Conservation (phyloP, 1,140 invertebrate genomes). For the Wasmannia auropunctata region DNA sequence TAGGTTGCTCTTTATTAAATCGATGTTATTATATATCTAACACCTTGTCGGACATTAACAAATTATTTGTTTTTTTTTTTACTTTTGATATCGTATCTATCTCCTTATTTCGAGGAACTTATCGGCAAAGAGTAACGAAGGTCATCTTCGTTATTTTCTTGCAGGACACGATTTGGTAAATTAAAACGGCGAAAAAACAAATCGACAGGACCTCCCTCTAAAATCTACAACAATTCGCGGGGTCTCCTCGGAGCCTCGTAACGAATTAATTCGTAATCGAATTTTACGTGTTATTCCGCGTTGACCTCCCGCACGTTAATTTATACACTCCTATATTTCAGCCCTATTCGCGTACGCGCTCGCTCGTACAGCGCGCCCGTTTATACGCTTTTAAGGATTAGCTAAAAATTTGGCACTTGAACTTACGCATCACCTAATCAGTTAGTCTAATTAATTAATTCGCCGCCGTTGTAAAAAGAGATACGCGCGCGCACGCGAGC, state of each 20-base stretch:
- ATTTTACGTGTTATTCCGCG: conserved; percentile 1
- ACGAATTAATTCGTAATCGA: background rate
- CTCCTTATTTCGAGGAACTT: background rate
- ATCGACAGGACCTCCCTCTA: background rate
- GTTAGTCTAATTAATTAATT: conserved; percentile 73
- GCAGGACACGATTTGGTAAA: background rate
- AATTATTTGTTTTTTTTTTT: background rate
- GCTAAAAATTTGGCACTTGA: conserved; percentile 83
- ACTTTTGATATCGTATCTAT: background rate
- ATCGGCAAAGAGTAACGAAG: background rate
- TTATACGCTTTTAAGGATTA: conserved; percentile 75
- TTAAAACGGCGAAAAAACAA: background rate
- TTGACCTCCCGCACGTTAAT: conserved; percentile 44
- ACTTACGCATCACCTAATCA: conserved; percentile 77
- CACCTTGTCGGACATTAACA: background rate
- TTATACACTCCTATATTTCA: conserved; percentile 54
- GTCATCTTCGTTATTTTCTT: background rate
- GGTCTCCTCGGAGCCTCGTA: background rate
- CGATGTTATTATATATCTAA: background rate
- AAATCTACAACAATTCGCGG: conserved; percentile 16
- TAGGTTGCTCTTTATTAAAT: background rate
- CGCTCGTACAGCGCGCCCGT: conserved; percentile 16
- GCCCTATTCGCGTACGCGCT: conserved; percentile 41
- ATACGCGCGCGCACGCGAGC: conserved; percentile 9
- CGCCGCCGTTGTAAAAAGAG: conserved; percentile 54